Base-by-base conservation (phyloP, 2,888 invertebrate genomes). In the Stomorhina lunata region DNA sequence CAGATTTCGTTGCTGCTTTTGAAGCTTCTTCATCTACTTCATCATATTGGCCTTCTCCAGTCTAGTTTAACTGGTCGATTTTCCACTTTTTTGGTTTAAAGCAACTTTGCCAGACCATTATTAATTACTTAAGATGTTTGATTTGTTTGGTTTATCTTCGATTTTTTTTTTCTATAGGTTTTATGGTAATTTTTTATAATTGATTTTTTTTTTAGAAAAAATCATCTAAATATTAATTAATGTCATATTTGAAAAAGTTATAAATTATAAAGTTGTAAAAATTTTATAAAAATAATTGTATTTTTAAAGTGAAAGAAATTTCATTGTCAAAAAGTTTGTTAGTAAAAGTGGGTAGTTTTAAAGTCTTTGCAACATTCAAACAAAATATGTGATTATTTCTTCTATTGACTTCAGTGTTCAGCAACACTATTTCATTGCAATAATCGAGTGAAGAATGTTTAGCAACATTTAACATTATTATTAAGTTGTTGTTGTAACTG, bases 61-160 rank as follows among this genome's bases (percentile, higher is more conserved):
- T 77, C 68, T 50, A 63, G 83, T 82, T 85, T 65, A 75, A 82
- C 73, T 82, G 79, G 82, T 71, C 71, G 73, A 72, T n/a, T 66
- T 55, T 77, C 40, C 40, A 45, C 48, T 29, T 43, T 45, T 7
- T 2, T 27, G 27, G 12, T n/a, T 27, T 32, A 20, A 25, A n/a
- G 34, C 69, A 43, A 63, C 57, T 65, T 65, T 66, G 40, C 65
- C 9, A 40, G 65, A 63, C 63, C 57, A 22, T 72, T 73, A 78
- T 81, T 81, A 81, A 78, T 81, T 81, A 32, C 71, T 32, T 20
- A 71, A 50, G 75, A 2, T 29, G 59, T 75, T 55, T 69, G 22
- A 20, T 68, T 17, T 61, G 48, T 32, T 61, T 66, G n/a, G 27
- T 29, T 73, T 72, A 72, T 71, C 71, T 34, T 10, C 66, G 66